Evolutionary conservation across 2,888 invertebrate species (phyloP), one percentile per base, ranked within the genome.

Genomic region (Lepidonotus clava): DNA sequence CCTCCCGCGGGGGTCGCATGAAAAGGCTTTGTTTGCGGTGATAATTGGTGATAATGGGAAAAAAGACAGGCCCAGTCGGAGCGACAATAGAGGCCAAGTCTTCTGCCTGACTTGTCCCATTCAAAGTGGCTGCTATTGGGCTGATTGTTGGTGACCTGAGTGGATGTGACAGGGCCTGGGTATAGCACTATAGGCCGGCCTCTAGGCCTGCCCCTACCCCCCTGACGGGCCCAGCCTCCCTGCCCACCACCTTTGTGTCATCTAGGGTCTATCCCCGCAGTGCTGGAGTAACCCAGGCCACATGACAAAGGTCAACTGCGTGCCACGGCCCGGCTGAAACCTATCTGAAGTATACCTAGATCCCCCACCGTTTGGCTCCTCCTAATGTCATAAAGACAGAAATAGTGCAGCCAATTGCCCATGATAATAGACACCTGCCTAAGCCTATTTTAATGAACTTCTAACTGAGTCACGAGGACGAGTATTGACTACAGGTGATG

Each of bases 21-120:
- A 80, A 36, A 80, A 80, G 80, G 41, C 80, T 80, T 80, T 80
- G 80, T 80, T 80, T 80, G 80, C 80, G 28, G 28, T 80, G 80
- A 80, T 80, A 80, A 80, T 80, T 80, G 80, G 80, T 46, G 80
- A 80, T 80, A 80, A 80, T 80, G 51, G 80, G 80, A 46, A 80
- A 80, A 80, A 80, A 80, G 80, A 80, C 80, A 80, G 80, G 46
- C 80, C 36, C 71, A 4, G 76, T 38, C 8, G 14, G 51, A 46
- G 41, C 32, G 80, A 80, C 80, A 80, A 80, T 80, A 80, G 80
- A n/a, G 80, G 80, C 46, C 80, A 46, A 28, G 80, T 80, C 46
- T 80, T 80, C 80, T 24, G 80, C 80, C 32, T 80, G 32, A 80
- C 80, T 46, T 80, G 24, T 24, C 28, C 51, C 80, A 80, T 80